These are phyloP conservation scores for Chrysaora quinquecirrha DNA, from an alignment of 30 jellyfish, hydroid and myxozoan species.

Conservation along the genomic window DNA sequence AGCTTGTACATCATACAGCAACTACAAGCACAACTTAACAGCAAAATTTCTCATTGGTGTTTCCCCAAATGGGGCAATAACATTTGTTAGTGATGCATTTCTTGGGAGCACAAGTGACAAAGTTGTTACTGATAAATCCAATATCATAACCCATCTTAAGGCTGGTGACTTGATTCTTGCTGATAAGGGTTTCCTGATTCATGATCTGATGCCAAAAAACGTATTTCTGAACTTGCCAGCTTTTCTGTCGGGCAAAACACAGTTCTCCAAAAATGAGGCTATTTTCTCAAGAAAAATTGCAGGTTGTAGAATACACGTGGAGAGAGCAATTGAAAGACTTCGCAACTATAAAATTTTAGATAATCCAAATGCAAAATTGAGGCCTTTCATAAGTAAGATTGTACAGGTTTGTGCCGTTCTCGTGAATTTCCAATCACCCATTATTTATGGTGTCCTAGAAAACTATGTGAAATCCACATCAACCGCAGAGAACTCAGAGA, in stretches of 20 bases:
- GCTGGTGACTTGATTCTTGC: constrained; percentile 21
- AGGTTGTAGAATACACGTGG: constrained; percentile 37
- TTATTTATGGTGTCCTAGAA: neutral
- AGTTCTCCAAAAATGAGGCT: constrained; percentile 3
- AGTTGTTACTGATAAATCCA: constrained; percentile 31
- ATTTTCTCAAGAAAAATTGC: constrained; percentile 25
- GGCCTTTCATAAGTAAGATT: constrained; percentile 17
- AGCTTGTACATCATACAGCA: constrained; percentile 25
- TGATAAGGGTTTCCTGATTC: constrained; percentile 17
- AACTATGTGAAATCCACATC: neutral
- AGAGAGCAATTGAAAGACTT: constrained; percentile 3
- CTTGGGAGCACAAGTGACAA: constrained; percentile 48
- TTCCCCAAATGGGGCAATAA: constrained; percentile 36
- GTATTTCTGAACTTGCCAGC: constrained; percentile 22
- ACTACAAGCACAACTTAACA: constrained; percentile 26
- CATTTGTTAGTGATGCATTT: constrained; percentile 45
- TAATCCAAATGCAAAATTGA: neutral
- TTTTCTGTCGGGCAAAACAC: constrained; percentile 12
- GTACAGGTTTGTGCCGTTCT: constrained; percentile 38
- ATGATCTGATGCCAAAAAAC: constrained; percentile 5
- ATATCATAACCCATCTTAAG: constrained; percentile 3
- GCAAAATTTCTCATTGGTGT: constrained; percentile 39
- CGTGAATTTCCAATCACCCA: constrained; percentile 20
- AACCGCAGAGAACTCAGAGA: neutral
- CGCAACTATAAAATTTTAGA: constrained; percentile 20